Base-by-base conservation (phyloP, 2,888 invertebrate species). In the Tiliacea citrago region DNA sequence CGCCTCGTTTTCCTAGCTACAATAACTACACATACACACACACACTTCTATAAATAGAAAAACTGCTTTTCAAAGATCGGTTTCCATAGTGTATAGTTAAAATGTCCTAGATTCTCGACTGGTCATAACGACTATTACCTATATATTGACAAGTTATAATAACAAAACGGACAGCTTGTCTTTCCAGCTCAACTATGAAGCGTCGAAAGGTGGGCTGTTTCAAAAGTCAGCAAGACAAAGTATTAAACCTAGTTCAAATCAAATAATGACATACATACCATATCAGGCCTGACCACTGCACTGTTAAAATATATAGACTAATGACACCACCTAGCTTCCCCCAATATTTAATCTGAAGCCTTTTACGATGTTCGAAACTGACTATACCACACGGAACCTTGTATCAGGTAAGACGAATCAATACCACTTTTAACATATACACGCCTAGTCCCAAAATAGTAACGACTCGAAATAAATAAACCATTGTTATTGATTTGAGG, bases 391-490 rank as follows among this genome's bases (percentile, higher is more conserved):
- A 45, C 39, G 12, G 9, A 42, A 24, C 39, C 45, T 58, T 29
- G 35, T 57, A 58, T 55, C 21, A 60, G 16, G 8, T 51, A 55
- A 49, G 51, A 61, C 3, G 62, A 79, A 87, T 82, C 79, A 65
- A 82, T 87, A 86, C 18, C 57, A 35, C 74, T 68, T 76, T 61
- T 24, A 66, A 73, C 61, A 61, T 63, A 73, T 79, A 63, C 58
- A 57, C 61, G 83, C 74, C 60, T 79, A 45, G 75, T 77, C 68
- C 72, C 51, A 53, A 80, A 80, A 79, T 77, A 83, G 76, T 42
- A 69, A 69, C 81, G 81, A 80, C 75, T 13, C 55, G 10, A 73
- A 63, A 69, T 71, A 72, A 77, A 82, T 85, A 72, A 73, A 63
- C n/a, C 53, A 82, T 69, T 42, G 45, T 1, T 82, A 82, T 82